phyloP scores from a whole-genome alignment of 2,797 vertebrate species.

The Allobates femoralis region DNA sequence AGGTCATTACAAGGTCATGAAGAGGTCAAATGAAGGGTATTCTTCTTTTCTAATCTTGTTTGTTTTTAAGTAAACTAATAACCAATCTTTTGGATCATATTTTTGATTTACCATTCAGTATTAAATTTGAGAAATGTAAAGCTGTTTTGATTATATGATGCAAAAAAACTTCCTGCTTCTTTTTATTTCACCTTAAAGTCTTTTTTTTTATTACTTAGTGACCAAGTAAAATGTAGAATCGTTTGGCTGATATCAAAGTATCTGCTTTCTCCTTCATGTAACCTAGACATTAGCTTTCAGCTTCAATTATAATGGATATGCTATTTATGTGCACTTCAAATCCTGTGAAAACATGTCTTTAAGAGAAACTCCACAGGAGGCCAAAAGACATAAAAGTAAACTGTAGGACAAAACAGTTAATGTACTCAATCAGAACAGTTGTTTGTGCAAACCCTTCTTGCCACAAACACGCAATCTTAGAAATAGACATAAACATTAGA shows the following conservation, averaged over 20 bases:
- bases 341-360: constrained; percentile 16
- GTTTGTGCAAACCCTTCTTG: constrained; percentile 21
- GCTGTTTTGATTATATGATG: no score
- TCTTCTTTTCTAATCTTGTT: no score
- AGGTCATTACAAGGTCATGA: no score
- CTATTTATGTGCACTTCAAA: constrained; percentile 36
- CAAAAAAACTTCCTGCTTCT: not conserved
- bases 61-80: no score
- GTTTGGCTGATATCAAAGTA: not conserved
- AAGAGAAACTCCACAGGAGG: constrained; percentile 28
- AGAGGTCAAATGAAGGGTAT: no score
- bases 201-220: not conserved
- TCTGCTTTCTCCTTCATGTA: constrained; percentile 20
- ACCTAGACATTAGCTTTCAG: constrained; percentile 34
- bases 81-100: no score
- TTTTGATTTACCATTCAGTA: no score
- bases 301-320: constrained; percentile 35
- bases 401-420: constrained; percentile 32
- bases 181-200: no score
- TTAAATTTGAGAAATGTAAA: no score
- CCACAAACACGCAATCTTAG: constrained; percentile 26
- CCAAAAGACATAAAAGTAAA: constrained; percentile 22
- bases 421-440: constrained; percentile 32
- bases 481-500: constrained; percentile 33
- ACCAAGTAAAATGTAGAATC: not conserved